Evolutionary conservation across 2,113 vertebrate species (phyloP).

Genomic region (Eira barbara): DNA sequence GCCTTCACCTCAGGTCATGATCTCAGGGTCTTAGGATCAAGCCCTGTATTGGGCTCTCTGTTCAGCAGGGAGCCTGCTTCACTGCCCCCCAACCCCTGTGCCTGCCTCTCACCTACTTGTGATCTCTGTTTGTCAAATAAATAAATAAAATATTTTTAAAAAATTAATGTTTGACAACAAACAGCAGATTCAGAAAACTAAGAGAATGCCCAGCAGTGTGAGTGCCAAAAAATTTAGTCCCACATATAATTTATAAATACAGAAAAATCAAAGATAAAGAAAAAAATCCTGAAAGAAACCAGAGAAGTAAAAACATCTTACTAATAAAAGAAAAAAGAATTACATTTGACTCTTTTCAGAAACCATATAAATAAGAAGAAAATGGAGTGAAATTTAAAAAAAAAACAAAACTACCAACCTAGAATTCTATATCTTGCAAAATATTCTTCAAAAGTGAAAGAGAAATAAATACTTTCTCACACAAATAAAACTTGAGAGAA

Average conservation of each 20-base stretch:
- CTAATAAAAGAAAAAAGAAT: not conserved
- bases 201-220: not conserved
- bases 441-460: not conserved
- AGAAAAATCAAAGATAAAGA: not conserved
- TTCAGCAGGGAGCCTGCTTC: no score
- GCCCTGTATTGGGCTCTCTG: no score
- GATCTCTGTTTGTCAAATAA: no score
- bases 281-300: not conserved
- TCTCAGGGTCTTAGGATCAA: no score
- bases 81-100: no score
- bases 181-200: not conserved
- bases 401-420: not conserved
- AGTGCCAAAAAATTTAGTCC: not conserved
- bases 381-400: no score
- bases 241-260: not conserved
- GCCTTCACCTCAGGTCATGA: no score
- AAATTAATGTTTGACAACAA: not conserved
- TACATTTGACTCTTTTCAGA: not conserved
- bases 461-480: not conserved
- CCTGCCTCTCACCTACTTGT: no score
- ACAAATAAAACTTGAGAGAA: not conserved
- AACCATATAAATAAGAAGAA: not conserved
- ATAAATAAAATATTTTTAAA: no score
- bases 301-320: not conserved
- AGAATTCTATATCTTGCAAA: not conserved